Conservation (phyloP, 53 echinoderm and acorn worm species). For the Paracentrotus lividus region DNA sequence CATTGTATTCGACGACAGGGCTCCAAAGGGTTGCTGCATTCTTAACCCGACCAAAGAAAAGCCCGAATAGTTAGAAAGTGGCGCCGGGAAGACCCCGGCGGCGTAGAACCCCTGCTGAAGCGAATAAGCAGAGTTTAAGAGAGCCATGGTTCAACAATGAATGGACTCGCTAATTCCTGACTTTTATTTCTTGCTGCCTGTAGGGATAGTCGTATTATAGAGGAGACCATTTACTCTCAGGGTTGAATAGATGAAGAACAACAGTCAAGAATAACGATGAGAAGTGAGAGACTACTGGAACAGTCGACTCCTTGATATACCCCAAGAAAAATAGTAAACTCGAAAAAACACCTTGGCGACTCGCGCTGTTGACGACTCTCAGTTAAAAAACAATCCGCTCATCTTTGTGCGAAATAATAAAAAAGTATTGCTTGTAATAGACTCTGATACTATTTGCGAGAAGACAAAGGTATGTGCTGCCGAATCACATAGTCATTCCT, state of each 20-base stretch:
- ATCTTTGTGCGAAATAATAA: background rate
- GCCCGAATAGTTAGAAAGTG: conserved; percentile 64
- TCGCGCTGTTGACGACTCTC: background rate
- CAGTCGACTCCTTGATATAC: conserved; percentile 1
- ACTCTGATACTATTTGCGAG: background rate
- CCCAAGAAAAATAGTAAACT: background rate
- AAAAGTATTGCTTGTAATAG: background rate
- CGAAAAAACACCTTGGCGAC: background rate
- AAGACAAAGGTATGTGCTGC: background rate
- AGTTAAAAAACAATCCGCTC: background rate
- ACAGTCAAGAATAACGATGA: background rate
- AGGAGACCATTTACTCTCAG: conserved; percentile 26
- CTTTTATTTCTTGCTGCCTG: background rate
- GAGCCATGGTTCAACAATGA: conserved; percentile 70
- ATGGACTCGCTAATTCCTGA: conserved; percentile 39
- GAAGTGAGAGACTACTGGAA: background rate
- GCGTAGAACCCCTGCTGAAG: conserved; percentile 72
- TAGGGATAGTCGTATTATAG: background rate
- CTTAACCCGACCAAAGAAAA: conserved; percentile 66
- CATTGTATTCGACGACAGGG: conserved; percentile 47
- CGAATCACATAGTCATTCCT: conserved; percentile 9
- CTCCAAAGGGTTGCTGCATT: conserved; percentile 62
- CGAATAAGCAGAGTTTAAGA: conserved; percentile 75
- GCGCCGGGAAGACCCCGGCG: conserved; percentile 71
- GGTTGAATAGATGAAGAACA: conserved; percentile 18